Conservation (phyloP, 2,888 invertebrate genomes). For the Stenoptilia bipunctidactyla region DNA sequence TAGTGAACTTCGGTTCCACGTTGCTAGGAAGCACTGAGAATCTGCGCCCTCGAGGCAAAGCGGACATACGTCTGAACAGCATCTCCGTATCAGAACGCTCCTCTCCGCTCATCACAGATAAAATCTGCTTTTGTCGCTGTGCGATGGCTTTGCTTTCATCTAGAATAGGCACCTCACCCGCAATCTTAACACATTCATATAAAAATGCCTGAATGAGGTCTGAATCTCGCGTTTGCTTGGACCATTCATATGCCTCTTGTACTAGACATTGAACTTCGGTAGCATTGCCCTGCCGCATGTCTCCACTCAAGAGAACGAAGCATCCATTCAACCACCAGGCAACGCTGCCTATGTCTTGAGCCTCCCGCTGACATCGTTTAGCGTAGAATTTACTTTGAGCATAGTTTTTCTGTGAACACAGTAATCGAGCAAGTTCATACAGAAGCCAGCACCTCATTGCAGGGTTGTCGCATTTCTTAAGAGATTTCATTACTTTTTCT, state of each 20-base stretch:
- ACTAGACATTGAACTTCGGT: slow-evolving; percentile 10
- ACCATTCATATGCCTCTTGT: background rate
- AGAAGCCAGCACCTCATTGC: background rate
- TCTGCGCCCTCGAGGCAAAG: background rate
- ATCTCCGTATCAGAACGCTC: background rate
- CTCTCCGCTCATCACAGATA: background rate
- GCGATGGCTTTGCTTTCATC: background rate
- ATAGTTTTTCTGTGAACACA: slow-evolving; percentile 13
- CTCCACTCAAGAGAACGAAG: slow-evolving; percentile 11
- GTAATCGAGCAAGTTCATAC: slow-evolving; percentile 2
- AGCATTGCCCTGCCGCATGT: slow-evolving; percentile 14
- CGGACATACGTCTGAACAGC: background rate
- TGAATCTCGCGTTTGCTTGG: background rate
- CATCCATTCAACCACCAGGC: slow-evolving; percentile 14
- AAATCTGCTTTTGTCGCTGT: background rate
- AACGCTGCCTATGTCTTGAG: slow-evolving; percentile 7
- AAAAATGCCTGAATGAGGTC: background rate
- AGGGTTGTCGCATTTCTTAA: too few species aligned
- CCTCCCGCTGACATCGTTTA: slow-evolving; percentile 13
- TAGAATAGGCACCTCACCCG: background rate
- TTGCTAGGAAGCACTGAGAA: slow-evolving; percentile 1
- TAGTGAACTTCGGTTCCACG: too few species aligned
- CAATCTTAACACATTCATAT: background rate
- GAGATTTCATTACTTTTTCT: slow-evolving; percentile 34
- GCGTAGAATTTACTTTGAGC: slow-evolving; percentile 13